Evolutionary conservation across 92 coral and sea anemone genomes (phyloP).

Genomic region (Metridium senile): DNA sequence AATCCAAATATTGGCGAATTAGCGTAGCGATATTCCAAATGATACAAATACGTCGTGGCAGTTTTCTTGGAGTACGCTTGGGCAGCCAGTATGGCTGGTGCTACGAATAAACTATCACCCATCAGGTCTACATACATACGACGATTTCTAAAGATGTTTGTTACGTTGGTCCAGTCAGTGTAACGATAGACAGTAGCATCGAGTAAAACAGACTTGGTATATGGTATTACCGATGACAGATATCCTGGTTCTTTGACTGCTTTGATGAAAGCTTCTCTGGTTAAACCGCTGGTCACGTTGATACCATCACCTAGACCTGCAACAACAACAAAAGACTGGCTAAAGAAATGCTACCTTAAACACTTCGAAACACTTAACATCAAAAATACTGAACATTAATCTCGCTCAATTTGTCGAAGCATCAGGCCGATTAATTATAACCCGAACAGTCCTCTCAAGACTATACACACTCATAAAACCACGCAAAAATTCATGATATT

Average conservation of each 20-base stretch:
- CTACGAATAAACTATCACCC: conserved; percentile 9
- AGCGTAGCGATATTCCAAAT: neutral
- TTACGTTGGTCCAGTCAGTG: conserved; percentile 19
- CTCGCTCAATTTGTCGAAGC: no score
- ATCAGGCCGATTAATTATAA: no score
- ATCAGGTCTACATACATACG: conserved; percentile 27
- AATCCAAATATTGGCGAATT: neutral
- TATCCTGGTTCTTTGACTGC: neutral
- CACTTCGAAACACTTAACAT: neutral
- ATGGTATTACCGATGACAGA: neutral
- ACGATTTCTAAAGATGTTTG: conserved; percentile 8
- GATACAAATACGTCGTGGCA: conserved; percentile 11
- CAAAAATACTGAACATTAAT: neutral
- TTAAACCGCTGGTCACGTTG: neutral
- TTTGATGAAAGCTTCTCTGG: neutral
- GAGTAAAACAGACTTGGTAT: neutral
- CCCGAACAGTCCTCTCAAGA: no score
- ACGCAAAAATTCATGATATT: no score
- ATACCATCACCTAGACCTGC: neutral
- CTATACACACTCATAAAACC: no score
- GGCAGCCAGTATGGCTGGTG: conserved; percentile 2
- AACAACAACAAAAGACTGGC: neutral
- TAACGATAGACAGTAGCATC: conserved; percentile 22
- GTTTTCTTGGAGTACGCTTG: neutral
- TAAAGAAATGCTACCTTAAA: neutral